Percentiles rank a stretch among this genome's conserved stretches.
phyloP scores from a whole-genome alignment of 2,888 invertebrate species.

The Latrodectus elegans region DNA sequence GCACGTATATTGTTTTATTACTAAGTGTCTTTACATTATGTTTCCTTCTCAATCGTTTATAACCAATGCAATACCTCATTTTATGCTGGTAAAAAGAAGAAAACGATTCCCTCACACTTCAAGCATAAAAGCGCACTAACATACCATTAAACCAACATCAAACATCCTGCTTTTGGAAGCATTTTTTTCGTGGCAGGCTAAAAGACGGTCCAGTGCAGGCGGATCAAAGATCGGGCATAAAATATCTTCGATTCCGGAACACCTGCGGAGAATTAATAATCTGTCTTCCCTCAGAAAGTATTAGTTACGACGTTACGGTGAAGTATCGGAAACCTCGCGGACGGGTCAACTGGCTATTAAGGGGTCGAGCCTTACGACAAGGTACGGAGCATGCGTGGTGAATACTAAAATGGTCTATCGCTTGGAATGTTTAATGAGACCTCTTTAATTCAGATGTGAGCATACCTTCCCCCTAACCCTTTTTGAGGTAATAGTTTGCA shows the following conservation, averaged over 20 bases:
- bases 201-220: slow-evolving; percentile 5
- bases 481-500: not conserved
- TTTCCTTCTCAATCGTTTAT: too few relatives aligned
- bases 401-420: not conserved
- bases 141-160: slow-evolving; percentile 9
- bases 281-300: slow-evolving; percentile 15
- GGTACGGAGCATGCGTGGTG: not conserved
- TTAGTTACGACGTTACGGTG: slow-evolving; percentile 5
- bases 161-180: not conserved
- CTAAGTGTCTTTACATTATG: too few relatives aligned
- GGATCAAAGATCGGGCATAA: slow-evolving; percentile 38
- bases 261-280: slow-evolving; percentile 53
- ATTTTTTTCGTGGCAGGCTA: not conserved
- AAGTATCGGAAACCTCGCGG: not conserved
- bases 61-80: too few relatives aligned
- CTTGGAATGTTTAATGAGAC: not conserved
- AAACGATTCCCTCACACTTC: not conserved
- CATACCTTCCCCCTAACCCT: not conserved
- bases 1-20: too few relatives aligned
- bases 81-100: not conserved
- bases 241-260: slow-evolving; percentile 22
- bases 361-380: slow-evolving; percentile 1
- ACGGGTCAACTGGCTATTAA: not conserved
- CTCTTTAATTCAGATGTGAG: not conserved
- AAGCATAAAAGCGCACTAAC: not conserved